Conservation (phyloP, 2,797 vertebrate species). For the Antrozous pallidus region DNA sequence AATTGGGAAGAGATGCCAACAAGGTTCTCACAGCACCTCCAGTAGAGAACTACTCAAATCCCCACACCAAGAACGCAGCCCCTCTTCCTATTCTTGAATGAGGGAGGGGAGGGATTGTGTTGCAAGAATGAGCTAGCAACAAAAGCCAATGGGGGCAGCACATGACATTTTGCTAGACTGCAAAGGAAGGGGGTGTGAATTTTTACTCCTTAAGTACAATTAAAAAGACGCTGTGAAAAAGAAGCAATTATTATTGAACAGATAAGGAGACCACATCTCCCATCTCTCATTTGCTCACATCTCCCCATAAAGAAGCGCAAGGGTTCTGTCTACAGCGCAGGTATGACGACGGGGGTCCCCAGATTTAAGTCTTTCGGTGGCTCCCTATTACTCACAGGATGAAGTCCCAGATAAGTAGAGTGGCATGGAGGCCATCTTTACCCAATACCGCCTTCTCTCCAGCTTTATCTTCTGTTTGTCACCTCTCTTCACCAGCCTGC, state of each 20-base stretch:
- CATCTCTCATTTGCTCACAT: background rate
- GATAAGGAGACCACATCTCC: background rate
- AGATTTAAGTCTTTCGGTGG: background rate
- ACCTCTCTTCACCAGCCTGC: background rate
- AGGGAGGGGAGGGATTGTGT: background rate
- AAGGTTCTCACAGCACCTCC: accelerated
- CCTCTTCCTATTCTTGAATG: background rate
- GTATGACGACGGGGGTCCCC: background rate
- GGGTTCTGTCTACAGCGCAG: background rate
- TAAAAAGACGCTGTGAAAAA: background rate
- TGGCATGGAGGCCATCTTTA: background rate
- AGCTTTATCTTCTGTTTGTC: background rate
- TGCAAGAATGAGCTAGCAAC: background rate
- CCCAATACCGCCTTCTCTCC: background rate
- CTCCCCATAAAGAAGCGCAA: background rate
- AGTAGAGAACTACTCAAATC: background rate
- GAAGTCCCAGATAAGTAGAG: background rate
- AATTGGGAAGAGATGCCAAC: background rate
- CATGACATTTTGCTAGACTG: background rate
- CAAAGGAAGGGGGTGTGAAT: background rate
- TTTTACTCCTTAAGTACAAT: background rate
- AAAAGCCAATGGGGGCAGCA: background rate
- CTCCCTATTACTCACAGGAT: background rate
- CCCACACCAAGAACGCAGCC: background rate
- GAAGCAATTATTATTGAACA: background rate